Evolutionary conservation across 2,797 vertebrate genomes (phyloP), one percentile per base, ranked within the genome.

Genomic region (Botia kubotai): DNA sequence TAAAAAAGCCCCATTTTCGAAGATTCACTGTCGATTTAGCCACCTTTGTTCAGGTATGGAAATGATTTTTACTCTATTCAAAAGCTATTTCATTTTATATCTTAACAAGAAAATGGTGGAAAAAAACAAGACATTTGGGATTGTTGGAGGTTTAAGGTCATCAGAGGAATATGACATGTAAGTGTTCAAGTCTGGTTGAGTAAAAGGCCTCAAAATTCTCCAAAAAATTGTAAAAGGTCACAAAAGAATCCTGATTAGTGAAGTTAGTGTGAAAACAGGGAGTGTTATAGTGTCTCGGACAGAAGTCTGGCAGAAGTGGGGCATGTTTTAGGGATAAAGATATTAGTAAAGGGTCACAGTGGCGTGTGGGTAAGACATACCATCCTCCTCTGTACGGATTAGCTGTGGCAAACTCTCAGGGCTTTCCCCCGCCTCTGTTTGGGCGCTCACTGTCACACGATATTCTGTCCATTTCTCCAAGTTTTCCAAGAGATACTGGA

Each of bases 391-490:
- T 83, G 98, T 99, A 93, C 98, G 97, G 94, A 97, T 90, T 92
- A 98, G 94, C 90, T 96, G 92, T 70, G 96, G 95, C 84, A 94
- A 90, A 92, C 98, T 99, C 91, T 98, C 96, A 10, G 98, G 98
- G 92, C 98, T 97, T 83, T 96, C 94, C 93, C 98, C 98, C 79
- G 97, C 96, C 88, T 98, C 96, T 74, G 98, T 99, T 89, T 97
- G 96, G 91, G 97, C 97, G 72, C 92, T 96, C 91, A 99, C 96
- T 75, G 95, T 96, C 91, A 99, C 96, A 21, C 92, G 94, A 92
- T 99, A 99, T 84, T 98, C 96, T 91, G 97, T 99, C 97, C 97
- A 99, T 96, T 99, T 99, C 93, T 99, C 97, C 96, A 99, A 95
- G 87, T 97, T 95, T 94, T 98, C 97, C 97, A 99, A 96, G 95